Percentiles rank a stretch among this genome's conserved stretches.
These are phyloP conservation scores for Glomeris maerens DNA, from an alignment of 1,140 invertebrate genomes.

Conservation along the genomic window DNA sequence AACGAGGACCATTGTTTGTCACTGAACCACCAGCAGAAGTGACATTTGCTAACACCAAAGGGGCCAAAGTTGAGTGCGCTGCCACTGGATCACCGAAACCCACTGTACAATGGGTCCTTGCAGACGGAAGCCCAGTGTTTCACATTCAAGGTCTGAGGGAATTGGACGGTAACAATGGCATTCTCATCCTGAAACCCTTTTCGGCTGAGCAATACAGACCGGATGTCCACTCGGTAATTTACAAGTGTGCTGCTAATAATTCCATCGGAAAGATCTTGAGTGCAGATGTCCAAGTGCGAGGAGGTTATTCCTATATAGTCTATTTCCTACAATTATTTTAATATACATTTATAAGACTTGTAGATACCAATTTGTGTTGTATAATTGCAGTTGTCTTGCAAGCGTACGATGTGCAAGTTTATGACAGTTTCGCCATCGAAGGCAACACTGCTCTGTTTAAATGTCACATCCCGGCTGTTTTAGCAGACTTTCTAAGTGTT, in stretches of 20 bases:
- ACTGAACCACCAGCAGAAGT: conserved; percentile 2
- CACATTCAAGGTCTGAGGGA: not conserved
- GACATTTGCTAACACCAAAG: conserved; percentile 3
- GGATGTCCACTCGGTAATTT: conserved; percentile 25
- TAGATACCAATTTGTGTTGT: no score
- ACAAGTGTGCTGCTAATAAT: conserved; percentile 31
- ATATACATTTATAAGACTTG: not conserved
- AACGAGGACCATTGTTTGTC: not conserved
- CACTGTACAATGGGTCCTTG: not conserved
- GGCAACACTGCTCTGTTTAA: conserved; percentile 30
- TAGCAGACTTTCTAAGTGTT: not conserved
- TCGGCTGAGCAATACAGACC: conserved; percentile 17
- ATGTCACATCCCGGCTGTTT: conserved; percentile 22
- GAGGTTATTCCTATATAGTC: conserved; percentile 23
- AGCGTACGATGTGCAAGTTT: conserved; percentile 26
- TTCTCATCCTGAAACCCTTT: conserved; percentile 16
- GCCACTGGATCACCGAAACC: not conserved
- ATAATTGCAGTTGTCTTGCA: conserved; percentile 11
- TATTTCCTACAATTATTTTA: not conserved
- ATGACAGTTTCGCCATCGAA: conserved; percentile 28
- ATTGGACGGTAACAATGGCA: not conserved
- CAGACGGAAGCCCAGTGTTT: not conserved
- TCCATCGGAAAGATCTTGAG: conserved; percentile 29
- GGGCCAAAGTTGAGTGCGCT: not conserved
- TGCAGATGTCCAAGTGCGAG: conserved; percentile 28